Conservation (phyloP, 92 coral and sea anemone species). For the Parazoanthus atlanticus region DNA sequence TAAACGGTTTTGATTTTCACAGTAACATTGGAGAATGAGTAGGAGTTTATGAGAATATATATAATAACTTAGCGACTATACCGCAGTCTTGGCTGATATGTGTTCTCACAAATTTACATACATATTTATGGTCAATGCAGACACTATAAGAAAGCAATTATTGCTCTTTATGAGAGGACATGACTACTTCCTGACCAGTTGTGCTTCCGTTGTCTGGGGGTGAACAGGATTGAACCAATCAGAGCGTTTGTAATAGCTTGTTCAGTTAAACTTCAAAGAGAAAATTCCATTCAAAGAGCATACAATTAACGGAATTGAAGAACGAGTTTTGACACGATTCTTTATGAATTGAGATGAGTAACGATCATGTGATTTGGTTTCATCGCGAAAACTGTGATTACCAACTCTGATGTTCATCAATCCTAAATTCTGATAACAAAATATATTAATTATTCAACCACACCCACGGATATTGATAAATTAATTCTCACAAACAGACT, state of each 20-base stretch:
- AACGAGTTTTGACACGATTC: neutral
- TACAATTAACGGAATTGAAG: neutral
- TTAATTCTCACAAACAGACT: conserved; percentile 14
- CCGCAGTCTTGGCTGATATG: too few species aligned
- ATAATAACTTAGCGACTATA: too few species aligned
- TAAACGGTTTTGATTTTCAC: too few species aligned
- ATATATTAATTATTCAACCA: neutral
- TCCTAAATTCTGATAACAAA: neutral
- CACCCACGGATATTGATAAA: conserved; percentile 29
- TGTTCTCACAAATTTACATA: too few species aligned
- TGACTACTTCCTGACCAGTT: neutral
- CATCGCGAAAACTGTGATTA: neutral
- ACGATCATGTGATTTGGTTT: neutral
- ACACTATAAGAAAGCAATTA: neutral
- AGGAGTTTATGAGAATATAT: too few species aligned
- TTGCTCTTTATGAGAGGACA: neutral
- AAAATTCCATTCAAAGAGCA: neutral
- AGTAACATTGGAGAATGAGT: too few species aligned
- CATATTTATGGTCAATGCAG: neutral
- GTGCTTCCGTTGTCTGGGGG: neutral
- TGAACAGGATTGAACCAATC: neutral
- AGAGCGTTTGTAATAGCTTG: too few species aligned
- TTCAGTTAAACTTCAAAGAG: neutral
- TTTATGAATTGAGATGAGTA: neutral
- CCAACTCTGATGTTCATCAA: neutral